Base-by-base conservation (phyloP, 2,113 vertebrate species). In the Malurus alboscapulatus region DNA sequence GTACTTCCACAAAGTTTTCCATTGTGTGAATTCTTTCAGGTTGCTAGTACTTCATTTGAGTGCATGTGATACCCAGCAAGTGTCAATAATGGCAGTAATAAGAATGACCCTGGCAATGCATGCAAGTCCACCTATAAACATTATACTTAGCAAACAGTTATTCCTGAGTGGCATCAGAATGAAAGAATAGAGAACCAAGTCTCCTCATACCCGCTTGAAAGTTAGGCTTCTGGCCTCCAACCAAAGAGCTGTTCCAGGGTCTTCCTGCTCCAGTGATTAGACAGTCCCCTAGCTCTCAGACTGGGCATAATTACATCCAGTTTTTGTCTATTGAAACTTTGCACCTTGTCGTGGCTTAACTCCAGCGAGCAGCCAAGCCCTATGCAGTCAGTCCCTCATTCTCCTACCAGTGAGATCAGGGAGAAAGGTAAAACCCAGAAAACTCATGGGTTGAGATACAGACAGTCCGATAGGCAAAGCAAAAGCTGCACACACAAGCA, bases 211-310 rank as follows among this genome's bases (percentile, higher is more conserved):
- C 73, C n/a, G 9, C 30, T 45, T 68, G 62, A 29, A 68, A 87
- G 27, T 71, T n/a, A 55, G 17, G 38, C 50, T 76, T 72, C 38
- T 95, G 94, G 84, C 54, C 11, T 90, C 71, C 58, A 76, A 16
- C 34, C 67, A 62, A 85, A 83, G 50, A 57, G 25, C 54, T 87
- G 40, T 65, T 92, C 42, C 42, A 89, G 74, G 82, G 50, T 29
- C 82, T 85, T 68, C 51, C 42, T 83, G 87, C 93, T 80, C 81
- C 90, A 89, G 36, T 73, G 92, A 91, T 73, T 81, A 82, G 38
- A 40, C 36, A 40, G 26, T 76, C 58, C 87, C 78, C 25, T 51
- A 38, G 50, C 26, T 82, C 54, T 85, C 71, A 50, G 58, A 29
- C 32, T n/a, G 30, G 59, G 26, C 47, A 24, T 9, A 29, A 38